Base-by-base conservation (phyloP, 2,113 vertebrate genomes). In the Petromus typicus region DNA sequence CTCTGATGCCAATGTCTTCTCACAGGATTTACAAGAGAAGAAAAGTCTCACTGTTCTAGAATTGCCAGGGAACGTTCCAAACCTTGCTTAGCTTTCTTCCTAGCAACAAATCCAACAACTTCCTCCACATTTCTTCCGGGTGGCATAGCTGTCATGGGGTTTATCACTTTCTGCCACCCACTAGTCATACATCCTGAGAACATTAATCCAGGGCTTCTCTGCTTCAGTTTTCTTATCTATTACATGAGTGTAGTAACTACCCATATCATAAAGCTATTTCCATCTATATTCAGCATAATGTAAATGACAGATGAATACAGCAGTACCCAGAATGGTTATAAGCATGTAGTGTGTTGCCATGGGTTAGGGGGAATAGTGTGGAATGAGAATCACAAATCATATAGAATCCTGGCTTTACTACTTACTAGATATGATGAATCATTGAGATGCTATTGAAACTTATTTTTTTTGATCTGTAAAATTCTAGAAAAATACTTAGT, bases 41-140 rank as follows among this genome's bases (percentile, higher is more conserved):
- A 97, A 97, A 97, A 96, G 97, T 97, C 91, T 95, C 93, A 91
- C 89, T 97, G 97, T 97, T 97, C 89, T 97, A 89, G 91, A 95
- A 94, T 95, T 71, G 89, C 89, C 94, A 94, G 83, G 96, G 91
- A 97, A 95, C 94, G 89, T 97, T 97, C 97, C 97, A 95, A 61
- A 96, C 89, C 91, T 80, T 69, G 71, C 94, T 96, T 91, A 97
- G 80, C 6, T 13, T 81, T 96, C 89, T 94, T 96, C 97, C 97
- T 97, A 97, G 97, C 97, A 97, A 97, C 96, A 80, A 59, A 86
- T 76, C 80, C 75, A 89, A 37, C 95, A 94, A 75, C 89, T 96
- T 97, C 64, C 91, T 94, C 75, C 51, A 57, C 66, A 40, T 45
- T 89, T 86, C 82, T 95, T 93, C 92, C 0, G 63, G 93, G 93